Base-by-base conservation (phyloP, 2,797 vertebrate species). In the Sternotherus odoratus region DNA sequence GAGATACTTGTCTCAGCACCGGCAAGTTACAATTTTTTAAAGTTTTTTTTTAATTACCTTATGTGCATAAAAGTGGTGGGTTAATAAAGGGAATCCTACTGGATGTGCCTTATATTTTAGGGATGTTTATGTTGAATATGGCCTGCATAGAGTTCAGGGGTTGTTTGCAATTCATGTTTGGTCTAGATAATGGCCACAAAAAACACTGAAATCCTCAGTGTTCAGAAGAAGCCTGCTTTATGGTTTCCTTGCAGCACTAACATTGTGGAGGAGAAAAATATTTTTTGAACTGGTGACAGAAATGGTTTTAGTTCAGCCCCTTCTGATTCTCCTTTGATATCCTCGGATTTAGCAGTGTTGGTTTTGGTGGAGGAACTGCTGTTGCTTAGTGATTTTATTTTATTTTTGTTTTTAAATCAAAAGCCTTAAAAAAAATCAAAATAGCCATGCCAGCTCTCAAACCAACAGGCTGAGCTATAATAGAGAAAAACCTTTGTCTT, bases 391-490 rank as follows among this genome's bases (percentile, higher is more conserved):
- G 5, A 85, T 91, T 91, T 82, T 77, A 13, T 2, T 54, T 85
- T 75, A 84, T 66, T 46, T 50, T 30, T 6, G 23, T 7, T 12
- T 15, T n/a, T 30, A 46, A 66, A 81, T 77, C 87, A 49, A 85
- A 89, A 89, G 77, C 77, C 43, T 69, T 86, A 72, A 57, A 21
- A 57, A 57, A 24, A 89, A 87, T 91, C 81, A 49, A 66, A 39
- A 17, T 50, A 79, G 2, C 8, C 92, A 7, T 60, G 93, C 93
- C 74, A 63, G 2, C 5, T 48, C 12, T 89, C 69, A 82, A 79
- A 90, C 80, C 91, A 89, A 46, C 16, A 88, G 56, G 30, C 24
- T 79, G 54, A 87, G 49, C 36, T 88, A 81, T 63, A 90, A 82
- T 1, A 53, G 5, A 19, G 77, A 94, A 88, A 51, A 74, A 30